Evolutionary conservation across 1,140 invertebrate species (phyloP).

Genomic region (Polypedilum pembai): DNA sequence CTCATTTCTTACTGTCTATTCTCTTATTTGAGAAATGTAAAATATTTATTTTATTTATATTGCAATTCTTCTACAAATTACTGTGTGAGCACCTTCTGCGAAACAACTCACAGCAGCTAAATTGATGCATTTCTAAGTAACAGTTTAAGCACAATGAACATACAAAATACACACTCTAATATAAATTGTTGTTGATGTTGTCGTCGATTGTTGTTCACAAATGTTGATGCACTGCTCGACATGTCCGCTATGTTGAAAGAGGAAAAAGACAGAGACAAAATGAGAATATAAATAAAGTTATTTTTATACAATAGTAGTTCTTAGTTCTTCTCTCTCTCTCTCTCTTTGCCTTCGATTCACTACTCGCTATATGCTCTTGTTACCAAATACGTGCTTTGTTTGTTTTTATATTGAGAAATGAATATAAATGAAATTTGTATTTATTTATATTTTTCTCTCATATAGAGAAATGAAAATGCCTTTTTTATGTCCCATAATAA

Average conservation of each 20-base stretch:
- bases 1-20: no score
- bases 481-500: neutral
- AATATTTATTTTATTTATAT: no score
- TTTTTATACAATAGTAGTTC: neutral
- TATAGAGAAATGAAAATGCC: neutral
- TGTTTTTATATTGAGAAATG: no score
- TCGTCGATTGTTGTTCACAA: slow-evolving; percentile 8
- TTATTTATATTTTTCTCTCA: neutral
- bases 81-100: no score
- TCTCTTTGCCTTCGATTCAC: no score
- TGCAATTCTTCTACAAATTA: no score
- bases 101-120: neutral
- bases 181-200: slow-evolving; percentile 10
- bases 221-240: slow-evolving; percentile 21
- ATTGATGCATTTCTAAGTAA: slow-evolving; percentile 3
- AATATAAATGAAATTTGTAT: neutral
- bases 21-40: no score
- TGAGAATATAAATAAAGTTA: neutral
- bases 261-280: neutral
- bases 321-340: no score
- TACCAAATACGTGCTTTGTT: no score
- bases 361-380: no score
- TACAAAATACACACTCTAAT: neutral
- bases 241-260: slow-evolving; percentile 4
- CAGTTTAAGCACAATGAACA: neutral